phyloP scores from a whole-genome alignment of 2,888 invertebrate species.

The Drosophila sordidula region DNA sequence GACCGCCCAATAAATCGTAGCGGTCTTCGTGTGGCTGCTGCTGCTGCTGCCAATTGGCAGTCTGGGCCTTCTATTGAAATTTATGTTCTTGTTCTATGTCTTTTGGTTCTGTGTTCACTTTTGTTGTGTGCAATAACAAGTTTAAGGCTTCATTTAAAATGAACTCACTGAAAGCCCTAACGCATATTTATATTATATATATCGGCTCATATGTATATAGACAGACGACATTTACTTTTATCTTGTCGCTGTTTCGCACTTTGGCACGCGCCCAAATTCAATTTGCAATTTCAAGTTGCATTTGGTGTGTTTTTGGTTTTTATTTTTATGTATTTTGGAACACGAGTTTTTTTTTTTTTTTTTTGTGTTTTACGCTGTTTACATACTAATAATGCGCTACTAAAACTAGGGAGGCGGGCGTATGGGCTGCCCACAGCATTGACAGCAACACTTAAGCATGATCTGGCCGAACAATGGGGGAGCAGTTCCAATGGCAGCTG shows the following conservation, averaged over 20 bases:
- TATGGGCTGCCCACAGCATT: conserved; percentile 19
- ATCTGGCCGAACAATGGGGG: conserved; percentile 40
- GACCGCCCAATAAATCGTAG: conserved; percentile 55
- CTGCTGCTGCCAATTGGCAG: conserved; percentile 16
- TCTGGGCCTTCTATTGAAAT: conserved; percentile 40
- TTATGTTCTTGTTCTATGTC: conserved; percentile 37
- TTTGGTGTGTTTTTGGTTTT: conserved; percentile 4
- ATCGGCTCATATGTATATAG: neutral
- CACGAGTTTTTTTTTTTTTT: neutral
- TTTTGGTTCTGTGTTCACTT: neutral
- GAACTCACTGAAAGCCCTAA: conserved; percentile 28
- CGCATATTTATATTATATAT: conserved; percentile 11
- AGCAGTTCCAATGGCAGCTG: conserved; percentile 45
- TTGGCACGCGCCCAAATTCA: conserved; percentile 64
- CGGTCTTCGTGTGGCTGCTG: conserved; percentile 16
- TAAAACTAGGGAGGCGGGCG: neutral
- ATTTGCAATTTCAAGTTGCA: conserved; percentile 52
- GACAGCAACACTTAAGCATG: conserved; percentile 52
- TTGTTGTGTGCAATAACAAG: conserved; percentile 2
- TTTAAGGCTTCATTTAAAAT: conserved; percentile 27
- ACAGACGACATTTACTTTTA: conserved; percentile 23
- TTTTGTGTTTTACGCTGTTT: neutral
- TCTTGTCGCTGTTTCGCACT: conserved; percentile 47
- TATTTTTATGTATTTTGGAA: too few species aligned
- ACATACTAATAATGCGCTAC: conserved; percentile 17